These are phyloP conservation scores for Caretta caretta DNA, from an alignment of 2,113 vertebrate species.

Conservation along the genomic window DNA sequence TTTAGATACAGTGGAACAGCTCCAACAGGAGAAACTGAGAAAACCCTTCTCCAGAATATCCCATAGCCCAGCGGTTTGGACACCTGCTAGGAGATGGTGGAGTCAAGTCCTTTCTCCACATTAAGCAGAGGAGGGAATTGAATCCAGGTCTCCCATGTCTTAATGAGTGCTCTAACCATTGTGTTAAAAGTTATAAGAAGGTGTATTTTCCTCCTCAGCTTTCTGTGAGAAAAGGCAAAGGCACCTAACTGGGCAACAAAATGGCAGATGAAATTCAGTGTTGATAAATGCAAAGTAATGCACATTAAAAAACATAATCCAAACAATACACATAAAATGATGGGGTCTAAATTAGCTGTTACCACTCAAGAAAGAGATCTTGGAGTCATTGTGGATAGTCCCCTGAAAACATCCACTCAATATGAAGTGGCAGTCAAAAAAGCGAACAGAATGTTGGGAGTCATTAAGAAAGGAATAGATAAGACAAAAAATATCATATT, in stretches of 20 bases:
- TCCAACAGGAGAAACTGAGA: background rate
- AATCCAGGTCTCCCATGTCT: background rate
- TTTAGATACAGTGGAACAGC: background rate
- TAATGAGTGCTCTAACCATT: background rate
- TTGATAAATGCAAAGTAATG: too few relatives aligned
- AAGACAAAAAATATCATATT: too few relatives aligned
- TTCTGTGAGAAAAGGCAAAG: background rate
- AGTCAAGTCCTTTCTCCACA: background rate
- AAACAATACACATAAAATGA: too few relatives aligned
- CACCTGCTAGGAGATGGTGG: background rate
- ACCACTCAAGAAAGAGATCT: too few relatives aligned
- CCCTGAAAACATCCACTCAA: too few relatives aligned
- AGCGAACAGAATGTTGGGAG: too few relatives aligned
- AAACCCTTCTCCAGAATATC: background rate
- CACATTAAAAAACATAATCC: too few relatives aligned
- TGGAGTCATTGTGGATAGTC: too few relatives aligned
- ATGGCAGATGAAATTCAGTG: too few relatives aligned
- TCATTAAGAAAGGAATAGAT: too few relatives aligned
- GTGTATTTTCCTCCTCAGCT: background rate
- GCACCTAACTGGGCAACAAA: background rate
- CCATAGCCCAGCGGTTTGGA: background rate
- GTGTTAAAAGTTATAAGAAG: background rate
- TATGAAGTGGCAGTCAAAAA: too few relatives aligned
- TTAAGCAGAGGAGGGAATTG: background rate
- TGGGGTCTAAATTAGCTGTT: too few relatives aligned